A percentile compares a stretch with the other conserved stretches of the same genome.
Conservation (phyloP, 2,113 vertebrate genomes). For the Saimiri boliviensis region DNA sequence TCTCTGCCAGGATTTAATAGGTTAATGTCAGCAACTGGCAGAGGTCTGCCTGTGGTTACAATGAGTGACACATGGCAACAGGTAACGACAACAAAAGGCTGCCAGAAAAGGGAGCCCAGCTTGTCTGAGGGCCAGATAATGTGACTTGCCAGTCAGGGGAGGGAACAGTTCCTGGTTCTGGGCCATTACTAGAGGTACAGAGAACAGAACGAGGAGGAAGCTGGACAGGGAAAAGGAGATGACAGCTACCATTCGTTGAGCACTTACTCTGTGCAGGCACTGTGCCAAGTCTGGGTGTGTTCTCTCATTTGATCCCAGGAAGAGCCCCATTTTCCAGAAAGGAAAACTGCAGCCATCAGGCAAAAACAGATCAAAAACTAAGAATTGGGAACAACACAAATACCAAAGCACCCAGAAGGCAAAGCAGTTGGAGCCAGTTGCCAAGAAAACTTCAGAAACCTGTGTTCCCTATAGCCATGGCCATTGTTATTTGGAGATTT, state of each 20-base stretch:
- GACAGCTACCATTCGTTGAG: conserved; percentile 11
- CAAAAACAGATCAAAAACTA: conserved; percentile 47
- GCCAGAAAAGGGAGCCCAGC: background rate
- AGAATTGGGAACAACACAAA: background rate
- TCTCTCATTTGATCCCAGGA: conserved; percentile 44
- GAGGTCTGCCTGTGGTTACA: conserved; percentile 30
- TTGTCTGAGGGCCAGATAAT: conserved; percentile 1
- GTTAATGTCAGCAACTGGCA: conserved; percentile 56
- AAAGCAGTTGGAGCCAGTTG: conserved; percentile 27
- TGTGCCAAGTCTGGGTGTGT: background rate
- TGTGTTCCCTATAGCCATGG: conserved; percentile 24
- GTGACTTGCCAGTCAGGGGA: background rate
- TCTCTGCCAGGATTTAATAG: conserved; percentile 46
- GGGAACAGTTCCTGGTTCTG: background rate
- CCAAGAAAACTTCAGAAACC: conserved; percentile 51
- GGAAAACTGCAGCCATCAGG: background rate
- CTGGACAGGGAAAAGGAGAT: background rate
- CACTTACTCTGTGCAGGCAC: conserved; percentile 42
- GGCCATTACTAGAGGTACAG: background rate
- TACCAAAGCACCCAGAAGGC: background rate
- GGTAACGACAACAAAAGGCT: conserved; percentile 38
- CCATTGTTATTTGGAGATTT: conserved; percentile 27
- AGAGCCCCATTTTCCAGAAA: conserved; percentile 57
- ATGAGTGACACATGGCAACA: conserved; percentile 6
- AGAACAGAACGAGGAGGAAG: conserved; percentile 32